Percentiles rank a stretch among this genome's conserved stretches.
Conservation (phyloP, 1,140 invertebrate genomes). For the Formica selysi region DNA sequence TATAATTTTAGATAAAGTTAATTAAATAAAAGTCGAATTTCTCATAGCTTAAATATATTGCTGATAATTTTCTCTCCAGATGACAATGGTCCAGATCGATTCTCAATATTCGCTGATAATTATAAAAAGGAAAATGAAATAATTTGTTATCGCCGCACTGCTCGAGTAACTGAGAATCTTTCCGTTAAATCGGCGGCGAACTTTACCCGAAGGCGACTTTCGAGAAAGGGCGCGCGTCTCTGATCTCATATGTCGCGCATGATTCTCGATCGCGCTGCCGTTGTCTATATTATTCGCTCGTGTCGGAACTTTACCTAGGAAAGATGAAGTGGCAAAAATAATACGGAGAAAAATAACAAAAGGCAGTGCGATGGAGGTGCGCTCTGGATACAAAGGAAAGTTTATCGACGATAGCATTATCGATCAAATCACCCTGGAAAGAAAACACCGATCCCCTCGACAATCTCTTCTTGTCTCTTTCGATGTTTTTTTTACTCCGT, state of each 20-base stretch:
- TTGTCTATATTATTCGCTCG: not conserved
- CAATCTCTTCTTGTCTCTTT: not conserved
- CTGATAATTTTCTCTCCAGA: not conserved
- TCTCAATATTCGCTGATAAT: not conserved
- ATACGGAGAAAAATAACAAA: conserved; percentile 63
- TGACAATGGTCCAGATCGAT: not conserved
- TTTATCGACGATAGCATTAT: not conserved
- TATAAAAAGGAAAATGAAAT: not conserved
- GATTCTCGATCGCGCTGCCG: conserved; percentile 4
- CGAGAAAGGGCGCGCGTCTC: not conserved
- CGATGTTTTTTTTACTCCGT: not conserved
- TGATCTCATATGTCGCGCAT: not conserved
- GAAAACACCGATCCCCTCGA: conserved; percentile 5
- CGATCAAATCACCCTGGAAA: conserved; percentile 4
- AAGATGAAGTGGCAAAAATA: conserved; percentile 41
- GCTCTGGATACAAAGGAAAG: conserved; percentile 38
- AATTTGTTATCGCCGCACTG: not conserved
- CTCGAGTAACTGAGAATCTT: not conserved
- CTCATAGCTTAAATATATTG: not conserved
- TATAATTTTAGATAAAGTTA: not conserved
- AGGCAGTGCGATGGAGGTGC: conserved; percentile 58
- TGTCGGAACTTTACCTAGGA: conserved; percentile 23
- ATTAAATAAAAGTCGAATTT: too few relatives aligned
- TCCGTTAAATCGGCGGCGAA: not conserved
- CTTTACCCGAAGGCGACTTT: not conserved